Evolutionary conservation across 2,113 vertebrate species (phyloP).

Genomic region (Otis tarda): DNA sequence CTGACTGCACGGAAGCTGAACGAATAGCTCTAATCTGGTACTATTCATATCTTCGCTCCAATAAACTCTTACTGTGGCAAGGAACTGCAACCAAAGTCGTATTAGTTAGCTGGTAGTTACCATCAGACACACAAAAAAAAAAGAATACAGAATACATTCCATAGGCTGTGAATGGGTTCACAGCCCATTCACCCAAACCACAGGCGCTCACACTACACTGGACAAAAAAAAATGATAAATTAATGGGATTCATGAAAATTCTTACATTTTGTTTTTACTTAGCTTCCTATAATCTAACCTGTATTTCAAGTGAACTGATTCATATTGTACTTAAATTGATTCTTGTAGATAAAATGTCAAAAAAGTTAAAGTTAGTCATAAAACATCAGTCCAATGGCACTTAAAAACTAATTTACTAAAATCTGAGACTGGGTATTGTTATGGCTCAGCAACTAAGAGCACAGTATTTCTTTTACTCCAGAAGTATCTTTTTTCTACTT

Average conservation of each 20-base stretch:
- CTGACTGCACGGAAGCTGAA: not conserved
- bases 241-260: not conserved
- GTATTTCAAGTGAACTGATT: not conserved
- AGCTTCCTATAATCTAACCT: not conserved
- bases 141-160: not conserved
- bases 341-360: not conserved
- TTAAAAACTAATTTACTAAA: not conserved
- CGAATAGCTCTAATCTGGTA: not conserved
- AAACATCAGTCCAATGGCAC: not conserved
- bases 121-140: not conserved
- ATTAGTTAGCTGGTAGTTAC: not conserved
- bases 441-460: not conserved
- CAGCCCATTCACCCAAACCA: not conserved
- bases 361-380: not conserved
- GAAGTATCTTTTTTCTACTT: not conserved
- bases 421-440: not conserved
- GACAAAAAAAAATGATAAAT: not conserved
- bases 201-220: not conserved
- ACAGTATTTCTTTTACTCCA: not conserved
- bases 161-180: not conserved
- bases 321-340: not conserved
- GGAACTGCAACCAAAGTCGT: not conserved
- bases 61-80: not conserved
- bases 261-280: not conserved
- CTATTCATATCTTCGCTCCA: not conserved